Conservation (phyloP, 2,888 invertebrate species). For the Arenicola marina region DNA sequence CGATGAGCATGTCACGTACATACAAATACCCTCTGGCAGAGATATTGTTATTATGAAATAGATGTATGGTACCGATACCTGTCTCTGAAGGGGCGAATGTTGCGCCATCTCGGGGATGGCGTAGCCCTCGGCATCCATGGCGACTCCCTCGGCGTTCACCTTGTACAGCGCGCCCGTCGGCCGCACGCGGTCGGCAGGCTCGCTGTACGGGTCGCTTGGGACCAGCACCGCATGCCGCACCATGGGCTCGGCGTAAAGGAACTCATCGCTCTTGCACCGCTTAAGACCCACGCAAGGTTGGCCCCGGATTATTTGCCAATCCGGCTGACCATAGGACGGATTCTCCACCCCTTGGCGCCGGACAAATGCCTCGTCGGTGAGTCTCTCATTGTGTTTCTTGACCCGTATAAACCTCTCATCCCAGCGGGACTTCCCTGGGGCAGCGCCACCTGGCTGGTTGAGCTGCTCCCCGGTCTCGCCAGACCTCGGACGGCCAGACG, state of each 20-base stretch:
- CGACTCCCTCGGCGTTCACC: not conserved
- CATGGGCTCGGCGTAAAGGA: not conserved
- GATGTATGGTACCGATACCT: too few species aligned
- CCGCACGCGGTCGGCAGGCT: not conserved
- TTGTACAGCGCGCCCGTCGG: not conserved
- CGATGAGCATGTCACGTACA: too few species aligned
- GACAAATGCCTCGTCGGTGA: not conserved
- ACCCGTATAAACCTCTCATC: not conserved
- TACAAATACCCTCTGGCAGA: too few species aligned
- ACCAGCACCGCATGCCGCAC: not conserved
- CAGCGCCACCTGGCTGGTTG: too few species aligned
- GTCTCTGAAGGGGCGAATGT: too few species aligned
- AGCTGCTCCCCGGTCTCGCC: too few species aligned
- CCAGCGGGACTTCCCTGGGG: too few species aligned
- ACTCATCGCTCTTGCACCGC: slow-evolving; percentile 7
- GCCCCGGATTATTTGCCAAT: not conserved
- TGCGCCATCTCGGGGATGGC: not conserved
- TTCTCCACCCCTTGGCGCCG: not conserved
- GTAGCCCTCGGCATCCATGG: slow-evolving; percentile 3
- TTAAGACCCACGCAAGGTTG: not conserved
- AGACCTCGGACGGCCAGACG: too few species aligned
- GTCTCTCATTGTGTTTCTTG: not conserved
- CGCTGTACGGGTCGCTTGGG: not conserved
- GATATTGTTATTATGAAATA: too few species aligned
- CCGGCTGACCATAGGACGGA: not conserved